Base-by-base conservation (phyloP, 1,140 invertebrate species). In the Drosophila elegans region DNA sequence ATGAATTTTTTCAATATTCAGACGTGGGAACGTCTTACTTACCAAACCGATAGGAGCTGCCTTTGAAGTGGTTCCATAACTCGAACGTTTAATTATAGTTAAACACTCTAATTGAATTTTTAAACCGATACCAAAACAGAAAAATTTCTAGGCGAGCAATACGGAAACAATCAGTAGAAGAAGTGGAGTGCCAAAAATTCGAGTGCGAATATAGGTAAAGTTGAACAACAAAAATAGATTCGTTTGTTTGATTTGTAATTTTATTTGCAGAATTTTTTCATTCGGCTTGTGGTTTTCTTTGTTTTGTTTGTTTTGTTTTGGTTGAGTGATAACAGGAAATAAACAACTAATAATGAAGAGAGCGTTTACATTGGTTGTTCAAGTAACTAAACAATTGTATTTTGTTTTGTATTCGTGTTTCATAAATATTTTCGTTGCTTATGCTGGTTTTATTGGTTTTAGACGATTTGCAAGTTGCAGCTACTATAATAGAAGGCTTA, bases 61-160 rank as follows among this genome's bases (percentile, higher is more conserved):
- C 64, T 66, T 68, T 12, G 49, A 39, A 69, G 67, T 55, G 67
- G 27, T 42, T 71, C 68, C 68, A 49, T 29, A 34, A 57, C 46
- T 67, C 64, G 63, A 57, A 29, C 42, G 53, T 49, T 71, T 52
- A 36, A 49, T 53, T 53, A 74, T 49, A 34, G 11, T 21, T 36
- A 62, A n/a, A 12, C 7, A 38, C 59, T 77, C 59, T 61, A 27
- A 39, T 51, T n/a, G 55, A 67, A 54, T 66, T 67, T 67, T 11
- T 12, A 34, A 41, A 67, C 36, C 64, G 45, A 67, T 66, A 72
- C 21, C 29, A 59, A 57, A 27, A 32, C 5, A 41, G 11, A 1
- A 41, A 46, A 59, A 66, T 21, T 79, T 82, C 74, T 63, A 82
- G 53, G 48, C 80, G 64, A 83, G 80, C 80, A 84, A 67, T 82